Conservation (phyloP, 2,113 vertebrate genomes). For the Engystomops pustulosus region DNA sequence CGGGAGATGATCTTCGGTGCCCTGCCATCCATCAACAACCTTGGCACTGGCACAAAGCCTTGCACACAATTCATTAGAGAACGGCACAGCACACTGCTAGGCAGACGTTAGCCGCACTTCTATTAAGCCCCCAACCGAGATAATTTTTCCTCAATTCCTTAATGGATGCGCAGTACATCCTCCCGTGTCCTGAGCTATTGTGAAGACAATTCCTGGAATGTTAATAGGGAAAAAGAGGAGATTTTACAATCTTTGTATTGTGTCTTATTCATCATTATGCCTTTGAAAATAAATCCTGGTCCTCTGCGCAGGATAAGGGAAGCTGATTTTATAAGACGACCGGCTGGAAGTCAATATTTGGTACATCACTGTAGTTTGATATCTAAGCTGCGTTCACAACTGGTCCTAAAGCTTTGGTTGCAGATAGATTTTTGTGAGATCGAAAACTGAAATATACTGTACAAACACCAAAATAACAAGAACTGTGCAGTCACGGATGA, state of each 20-base stretch:
- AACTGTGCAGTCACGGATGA: neutral
- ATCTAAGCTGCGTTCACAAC: neutral
- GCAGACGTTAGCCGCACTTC: conserved; percentile 36
- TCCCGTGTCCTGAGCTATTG: neutral
- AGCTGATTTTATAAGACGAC: neutral
- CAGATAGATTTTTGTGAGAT: conserved; percentile 21
- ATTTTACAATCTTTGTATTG: neutral
- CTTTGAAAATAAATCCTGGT: neutral
- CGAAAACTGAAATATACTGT: neutral
- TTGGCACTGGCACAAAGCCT: conserved; percentile 24
- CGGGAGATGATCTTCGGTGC: conserved; percentile 33
- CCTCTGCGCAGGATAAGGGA: neutral
- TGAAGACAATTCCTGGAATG: conserved; percentile 19
- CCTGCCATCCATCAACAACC: conserved; percentile 34
- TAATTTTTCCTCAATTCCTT: conserved; percentile 46
- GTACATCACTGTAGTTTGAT: neutral
- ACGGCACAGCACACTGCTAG: conserved; percentile 23
- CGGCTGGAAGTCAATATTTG: neutral
- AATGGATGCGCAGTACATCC: conserved; percentile 30
- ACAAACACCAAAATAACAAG: neutral
- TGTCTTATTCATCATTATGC: neutral
- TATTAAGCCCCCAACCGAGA: conserved; percentile 52
- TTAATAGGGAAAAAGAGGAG: neutral
- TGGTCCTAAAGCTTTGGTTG: neutral
- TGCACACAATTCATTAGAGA: conserved; percentile 47